phyloP scores from a whole-genome alignment of 2,113 vertebrate genomes.

The Cyprinodon brontotheroides region DNA sequence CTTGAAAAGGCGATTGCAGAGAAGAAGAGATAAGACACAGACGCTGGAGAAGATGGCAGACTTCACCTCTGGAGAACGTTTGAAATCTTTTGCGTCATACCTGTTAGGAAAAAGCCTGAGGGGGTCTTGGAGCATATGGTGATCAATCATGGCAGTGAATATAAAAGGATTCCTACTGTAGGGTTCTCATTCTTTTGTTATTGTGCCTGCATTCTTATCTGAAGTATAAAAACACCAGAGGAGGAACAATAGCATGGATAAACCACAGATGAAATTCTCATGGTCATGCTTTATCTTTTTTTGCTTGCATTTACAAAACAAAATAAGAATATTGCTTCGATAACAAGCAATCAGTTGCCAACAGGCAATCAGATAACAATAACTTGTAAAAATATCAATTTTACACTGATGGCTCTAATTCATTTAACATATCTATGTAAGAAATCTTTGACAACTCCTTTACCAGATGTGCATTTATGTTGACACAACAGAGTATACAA shows the following conservation, averaged over 20 bases:
- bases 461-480: neutral
- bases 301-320: neutral
- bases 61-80: neutral
- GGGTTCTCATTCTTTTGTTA: neutral
- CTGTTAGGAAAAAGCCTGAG: neutral
- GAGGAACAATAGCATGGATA: neutral
- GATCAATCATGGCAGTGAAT: conserved; percentile 6
- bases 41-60: neutral
- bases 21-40: neutral
- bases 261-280: conserved; percentile 1
- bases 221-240: conserved; percentile 3
- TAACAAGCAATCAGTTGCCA: neutral
- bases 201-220: neutral
- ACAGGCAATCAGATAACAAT: no score
- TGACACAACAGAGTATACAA: neutral
- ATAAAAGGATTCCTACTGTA: neutral
- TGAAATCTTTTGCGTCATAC: neutral
- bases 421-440: no score
- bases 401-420: no score
- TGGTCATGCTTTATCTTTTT: neutral
- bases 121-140: neutral
- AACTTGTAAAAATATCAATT: no score
- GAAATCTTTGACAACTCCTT: neutral
- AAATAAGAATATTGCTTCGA: neutral
- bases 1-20: neutral